phyloP scores from a whole-genome alignment of 2,797 vertebrate genomes.

The Craterocephalus amniculus region DNA sequence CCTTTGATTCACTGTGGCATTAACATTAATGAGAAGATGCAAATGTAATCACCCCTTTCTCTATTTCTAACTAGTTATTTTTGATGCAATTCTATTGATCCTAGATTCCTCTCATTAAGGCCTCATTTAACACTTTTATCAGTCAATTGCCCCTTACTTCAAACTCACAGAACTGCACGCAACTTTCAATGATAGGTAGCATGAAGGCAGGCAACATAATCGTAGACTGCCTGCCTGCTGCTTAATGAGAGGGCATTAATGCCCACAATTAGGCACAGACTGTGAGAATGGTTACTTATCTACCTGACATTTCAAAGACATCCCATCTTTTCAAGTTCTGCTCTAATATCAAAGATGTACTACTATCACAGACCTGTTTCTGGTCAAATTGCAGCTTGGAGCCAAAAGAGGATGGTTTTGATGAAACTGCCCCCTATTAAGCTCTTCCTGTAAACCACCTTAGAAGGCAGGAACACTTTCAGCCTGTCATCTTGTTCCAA shows the following conservation, averaged over 20 bases:
- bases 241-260: conserved; percentile 69
- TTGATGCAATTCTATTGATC: conserved; percentile 42
- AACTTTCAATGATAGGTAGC: conserved; percentile 38
- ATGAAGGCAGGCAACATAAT: conserved; percentile 28
- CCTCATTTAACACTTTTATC: conserved; percentile 66
- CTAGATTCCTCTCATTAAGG: conserved; percentile 55
- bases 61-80: conserved; percentile 25
- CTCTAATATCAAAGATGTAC: conserved; percentile 52
- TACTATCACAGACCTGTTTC: conserved; percentile 12
- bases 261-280: conserved; percentile 20
- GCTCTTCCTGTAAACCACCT: conserved; percentile 48
- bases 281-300: conserved; percentile 42
- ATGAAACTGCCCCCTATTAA: conserved; percentile 16
- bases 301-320: conserved; percentile 58
- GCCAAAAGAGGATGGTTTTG: conserved; percentile 6
- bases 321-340: conserved; percentile 17
- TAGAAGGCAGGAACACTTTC: conserved; percentile 34
- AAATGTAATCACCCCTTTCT: conserved; percentile 36
- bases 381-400: conserved; percentile 40
- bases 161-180: conserved; percentile 45
- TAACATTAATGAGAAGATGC: conserved; percentile 45
- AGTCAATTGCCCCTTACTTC: conserved; percentile 42
- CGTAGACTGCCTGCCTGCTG: conserved; percentile 49
- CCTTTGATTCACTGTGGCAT: conserved; percentile 38
- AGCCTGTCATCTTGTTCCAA: conserved; percentile 58